Evolutionary conservation across 2,113 vertebrate genomes (phyloP), one percentile per base, ranked within the genome.

Genomic region (Pycnonotus jocosus): DNA sequence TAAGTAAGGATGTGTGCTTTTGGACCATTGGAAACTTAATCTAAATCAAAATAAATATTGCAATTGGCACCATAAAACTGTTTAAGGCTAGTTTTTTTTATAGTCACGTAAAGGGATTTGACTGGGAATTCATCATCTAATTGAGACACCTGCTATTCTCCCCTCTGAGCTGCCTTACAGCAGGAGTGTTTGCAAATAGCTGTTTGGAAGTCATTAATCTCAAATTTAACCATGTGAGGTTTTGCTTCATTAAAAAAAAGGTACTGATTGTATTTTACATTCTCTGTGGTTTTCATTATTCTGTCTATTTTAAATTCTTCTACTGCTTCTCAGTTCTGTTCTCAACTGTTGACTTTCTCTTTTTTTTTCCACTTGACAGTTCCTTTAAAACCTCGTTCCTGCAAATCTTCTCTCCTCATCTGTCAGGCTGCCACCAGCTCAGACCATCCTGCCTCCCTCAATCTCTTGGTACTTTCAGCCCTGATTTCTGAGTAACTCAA

Each of bases 371-470:
- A 37, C 83, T 86, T 69, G 38, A 66, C 96, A 97, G 95, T 93
- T 93, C 80, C 94, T 93, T 80, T 76, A 48, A n/a, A 80, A 51
- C 80, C 57, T 72, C 71, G 47, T 42, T 93, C 70, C 93, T 95
- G 95, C 94, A 94, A 69, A 68, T 37, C 86, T 77, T 44, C 85
- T 80, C 84, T 92, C 51, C 62, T 95, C 85, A 16, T 66, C 69
- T 90, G 73, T 23, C 83, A 73, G 84, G 47, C 92, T 89, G 74
- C 90, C 93, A 88, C n/a, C 42, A 68, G 45, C 61, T 92, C 92
- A 77, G 89, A 86, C 4, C n/a, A 17, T 60, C 73, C 81, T 53
- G 79, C 42, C 44, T 83, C 56, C 92, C 86, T 42, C 88, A 60
- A 33, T 16, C 44, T 45, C 40, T 57, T 54, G 95, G 90, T 80